Percentiles rank a stretch among this genome's conserved stretches.
Conservation (phyloP, 2,888 invertebrate genomes). For the Spodoptera picta region DNA sequence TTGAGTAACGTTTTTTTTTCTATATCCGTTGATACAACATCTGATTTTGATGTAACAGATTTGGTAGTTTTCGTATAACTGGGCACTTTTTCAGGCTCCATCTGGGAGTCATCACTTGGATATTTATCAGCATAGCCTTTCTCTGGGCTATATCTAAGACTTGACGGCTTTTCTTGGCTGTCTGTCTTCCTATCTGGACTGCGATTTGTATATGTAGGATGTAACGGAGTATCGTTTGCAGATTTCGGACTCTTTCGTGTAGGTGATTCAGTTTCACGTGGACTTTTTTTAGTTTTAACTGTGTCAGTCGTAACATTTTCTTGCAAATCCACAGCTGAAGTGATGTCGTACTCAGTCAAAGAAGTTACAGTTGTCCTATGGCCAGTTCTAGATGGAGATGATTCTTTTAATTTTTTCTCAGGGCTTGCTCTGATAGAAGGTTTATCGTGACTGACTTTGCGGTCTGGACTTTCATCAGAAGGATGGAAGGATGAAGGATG, state of each 20-base stretch:
- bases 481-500: not conserved
- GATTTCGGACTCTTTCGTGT: constrained; percentile 29
- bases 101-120: constrained; percentile 34
- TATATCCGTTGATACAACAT: constrained; percentile 22
- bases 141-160: constrained; percentile 23
- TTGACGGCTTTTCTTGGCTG: constrained; percentile 7
- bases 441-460: constrained; percentile 6
- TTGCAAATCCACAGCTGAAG: constrained; percentile 32
- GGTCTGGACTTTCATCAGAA: constrained; percentile 22
- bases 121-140: constrained; percentile 16
- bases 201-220: constrained; percentile 5
- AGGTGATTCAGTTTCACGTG: constrained; percentile 24
- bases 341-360: constrained; percentile 36
- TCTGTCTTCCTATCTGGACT: constrained; percentile 16
- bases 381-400: constrained; percentile 26
- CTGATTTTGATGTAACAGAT: constrained; percentile 32
- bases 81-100: constrained; percentile 17
- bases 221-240: constrained; percentile 5
- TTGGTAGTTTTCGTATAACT: constrained; percentile 39
- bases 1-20: constrained; percentile 14
- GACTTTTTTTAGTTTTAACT: constrained; percentile 20
- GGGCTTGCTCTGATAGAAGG: constrained; percentile 4
- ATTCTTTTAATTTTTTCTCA: constrained; percentile 31
- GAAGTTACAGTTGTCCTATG: constrained; percentile 42
- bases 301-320: constrained; percentile 17